phyloP scores from a whole-genome alignment of 2,888 invertebrate genomes.

The Heliconius ismenius region DNA sequence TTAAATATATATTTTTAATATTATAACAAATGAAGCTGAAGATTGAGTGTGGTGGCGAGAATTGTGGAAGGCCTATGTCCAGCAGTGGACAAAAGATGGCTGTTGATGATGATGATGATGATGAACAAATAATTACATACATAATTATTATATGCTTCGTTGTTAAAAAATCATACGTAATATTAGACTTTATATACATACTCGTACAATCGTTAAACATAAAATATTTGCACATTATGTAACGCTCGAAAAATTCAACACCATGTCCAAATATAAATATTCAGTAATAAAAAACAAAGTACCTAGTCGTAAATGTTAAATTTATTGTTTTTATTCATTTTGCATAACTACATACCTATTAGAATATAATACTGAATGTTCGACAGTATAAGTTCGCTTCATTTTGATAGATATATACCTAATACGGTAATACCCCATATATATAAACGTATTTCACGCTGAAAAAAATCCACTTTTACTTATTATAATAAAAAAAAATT shows the following conservation, averaged over 20 bases:
- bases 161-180: not conserved
- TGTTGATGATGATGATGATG: too few relatives aligned
- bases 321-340: conserved; percentile 20
- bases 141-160: not conserved
- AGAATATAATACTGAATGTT: not conserved
- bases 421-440: not conserved
- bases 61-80: too few relatives aligned
- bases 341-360: conserved; percentile 13
- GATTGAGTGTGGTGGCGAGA: too few relatives aligned
- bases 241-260: conserved; percentile 7
- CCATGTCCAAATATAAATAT: conserved; percentile 14
- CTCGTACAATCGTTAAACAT: not conserved
- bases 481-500: too few relatives aligned
- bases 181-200: not conserved
- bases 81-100: too few relatives aligned
- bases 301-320: conserved; percentile 20
- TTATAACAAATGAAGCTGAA: not conserved
- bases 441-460: not conserved
- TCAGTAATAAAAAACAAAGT: conserved; percentile 19
- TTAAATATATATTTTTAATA: too few relatives aligned
- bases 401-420: too few relatives aligned
- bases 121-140: not conserved
- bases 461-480: not conserved
- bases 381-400: not conserved
- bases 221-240: conserved; percentile 2